Conservation (phyloP, 2,888 invertebrate genomes). For the Scrobipalpa costella region DNA sequence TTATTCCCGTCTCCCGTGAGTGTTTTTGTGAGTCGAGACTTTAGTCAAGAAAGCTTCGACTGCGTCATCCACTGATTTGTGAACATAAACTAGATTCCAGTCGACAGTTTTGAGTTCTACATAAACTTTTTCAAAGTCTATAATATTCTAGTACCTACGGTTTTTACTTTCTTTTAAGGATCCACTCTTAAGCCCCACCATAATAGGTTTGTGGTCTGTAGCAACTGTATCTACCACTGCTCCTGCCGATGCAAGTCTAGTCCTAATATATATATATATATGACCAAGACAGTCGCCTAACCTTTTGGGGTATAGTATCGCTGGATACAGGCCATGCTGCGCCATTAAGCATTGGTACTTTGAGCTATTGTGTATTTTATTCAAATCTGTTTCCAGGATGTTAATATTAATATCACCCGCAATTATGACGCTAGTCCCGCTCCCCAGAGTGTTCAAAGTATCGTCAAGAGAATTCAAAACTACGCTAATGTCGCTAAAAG, state of each 20-base stretch:
- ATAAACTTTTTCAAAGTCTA: background rate
- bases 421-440: background rate
- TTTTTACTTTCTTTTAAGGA: background rate
- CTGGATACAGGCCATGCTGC: background rate
- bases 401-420: too few species aligned
- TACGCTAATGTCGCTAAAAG: background rate
- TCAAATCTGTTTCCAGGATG: background rate
- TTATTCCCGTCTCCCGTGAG: background rate
- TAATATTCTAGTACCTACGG: background rate
- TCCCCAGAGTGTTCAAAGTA: background rate
- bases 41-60: background rate
- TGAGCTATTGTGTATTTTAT: too few species aligned
- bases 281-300: background rate
- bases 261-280: background rate
- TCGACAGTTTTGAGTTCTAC: background rate
- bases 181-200: background rate
- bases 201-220: background rate
- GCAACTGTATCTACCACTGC: background rate
- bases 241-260: background rate
- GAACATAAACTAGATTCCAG: background rate
- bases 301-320: slow-evolving; percentile 16
- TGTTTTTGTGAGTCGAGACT: background rate
- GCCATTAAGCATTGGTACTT: background rate
- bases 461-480: slow-evolving; percentile 4
- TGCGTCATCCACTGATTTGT: background rate